phyloP scores from a whole-genome alignment of 1,140 invertebrate genomes.

The Phthorimaea operculella region DNA sequence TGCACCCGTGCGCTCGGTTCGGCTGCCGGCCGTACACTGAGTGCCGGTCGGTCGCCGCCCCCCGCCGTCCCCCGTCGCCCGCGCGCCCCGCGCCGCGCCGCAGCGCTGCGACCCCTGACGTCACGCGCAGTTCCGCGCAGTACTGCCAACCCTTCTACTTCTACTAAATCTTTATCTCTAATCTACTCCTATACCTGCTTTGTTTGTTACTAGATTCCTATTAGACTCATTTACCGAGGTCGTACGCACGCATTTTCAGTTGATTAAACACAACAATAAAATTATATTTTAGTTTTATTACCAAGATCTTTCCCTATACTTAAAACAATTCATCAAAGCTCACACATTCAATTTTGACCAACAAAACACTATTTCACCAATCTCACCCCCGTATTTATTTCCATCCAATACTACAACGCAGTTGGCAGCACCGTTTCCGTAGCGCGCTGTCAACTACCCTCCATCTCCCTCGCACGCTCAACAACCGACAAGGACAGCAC shows the following conservation, averaged over 20 bases:
- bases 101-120: background rate
- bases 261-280: too few relatives aligned
- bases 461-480: background rate
- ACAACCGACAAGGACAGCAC: background rate
- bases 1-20: conserved; percentile 39
- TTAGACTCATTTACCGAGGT: too few relatives aligned
- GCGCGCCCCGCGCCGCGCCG: conserved; percentile 27
- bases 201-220: too few relatives aligned
- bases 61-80: conserved; percentile 27
- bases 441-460: background rate
- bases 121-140: background rate
- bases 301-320: too few relatives aligned
- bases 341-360: too few relatives aligned
- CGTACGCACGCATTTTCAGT: too few relatives aligned
- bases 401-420: too few relatives aligned
- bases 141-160: background rate
- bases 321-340: too few relatives aligned
- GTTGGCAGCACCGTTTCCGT: background rate
- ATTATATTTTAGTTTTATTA: too few relatives aligned
- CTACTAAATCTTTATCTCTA: background rate
- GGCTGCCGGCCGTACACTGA: conserved; percentile 54
- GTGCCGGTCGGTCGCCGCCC: conserved; percentile 19
- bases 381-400: too few relatives aligned
- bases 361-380: too few relatives aligned
- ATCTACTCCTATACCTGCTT: too few relatives aligned